Evolutionary conservation across 2,888 invertebrate species (phyloP).

Genomic region (Nephrocerus scutellatus): DNA sequence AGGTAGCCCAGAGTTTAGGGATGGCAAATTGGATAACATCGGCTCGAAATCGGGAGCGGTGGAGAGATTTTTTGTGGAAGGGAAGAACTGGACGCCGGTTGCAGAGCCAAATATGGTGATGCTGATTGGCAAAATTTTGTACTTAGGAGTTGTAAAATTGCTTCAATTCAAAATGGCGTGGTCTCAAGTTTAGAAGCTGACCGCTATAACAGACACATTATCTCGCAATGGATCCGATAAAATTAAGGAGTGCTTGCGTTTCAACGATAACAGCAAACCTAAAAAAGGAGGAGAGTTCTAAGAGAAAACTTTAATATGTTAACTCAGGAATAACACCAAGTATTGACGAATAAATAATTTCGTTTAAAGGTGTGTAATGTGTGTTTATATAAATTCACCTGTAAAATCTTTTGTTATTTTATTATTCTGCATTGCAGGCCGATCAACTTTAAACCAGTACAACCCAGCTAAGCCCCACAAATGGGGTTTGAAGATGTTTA

Average conservation of each 20-base stretch:
- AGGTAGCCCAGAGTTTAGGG: too few relatives aligned
- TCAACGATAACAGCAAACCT: neutral
- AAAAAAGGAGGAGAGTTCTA: neutral
- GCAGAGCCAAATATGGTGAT: too few relatives aligned
- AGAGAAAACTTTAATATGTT: neutral
- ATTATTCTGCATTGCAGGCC: constrained; percentile 16
- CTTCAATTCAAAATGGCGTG: constrained; percentile 4
- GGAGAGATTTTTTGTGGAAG: too few relatives aligned
- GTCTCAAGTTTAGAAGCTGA: constrained; percentile 5
- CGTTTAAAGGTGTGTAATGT: too few relatives aligned
- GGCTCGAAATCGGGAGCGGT: too few relatives aligned
- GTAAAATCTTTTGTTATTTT: too few relatives aligned
- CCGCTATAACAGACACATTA: constrained; percentile 2
- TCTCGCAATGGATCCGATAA: neutral
- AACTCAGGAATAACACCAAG: too few relatives aligned
- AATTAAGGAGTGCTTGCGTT: constrained; percentile 5
- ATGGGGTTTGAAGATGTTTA: constrained; percentile 19
- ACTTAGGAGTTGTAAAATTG: too few relatives aligned
- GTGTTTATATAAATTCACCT: too few relatives aligned
- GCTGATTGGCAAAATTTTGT: too few relatives aligned
- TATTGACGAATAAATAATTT: neutral
- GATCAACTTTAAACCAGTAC: constrained; percentile 18
- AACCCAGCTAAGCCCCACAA: constrained; percentile 19
- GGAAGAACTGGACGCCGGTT: too few relatives aligned
- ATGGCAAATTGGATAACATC: too few relatives aligned